Conservation (phyloP, 2,888 invertebrate genomes). For the Zootermopsis nevadensis region DNA sequence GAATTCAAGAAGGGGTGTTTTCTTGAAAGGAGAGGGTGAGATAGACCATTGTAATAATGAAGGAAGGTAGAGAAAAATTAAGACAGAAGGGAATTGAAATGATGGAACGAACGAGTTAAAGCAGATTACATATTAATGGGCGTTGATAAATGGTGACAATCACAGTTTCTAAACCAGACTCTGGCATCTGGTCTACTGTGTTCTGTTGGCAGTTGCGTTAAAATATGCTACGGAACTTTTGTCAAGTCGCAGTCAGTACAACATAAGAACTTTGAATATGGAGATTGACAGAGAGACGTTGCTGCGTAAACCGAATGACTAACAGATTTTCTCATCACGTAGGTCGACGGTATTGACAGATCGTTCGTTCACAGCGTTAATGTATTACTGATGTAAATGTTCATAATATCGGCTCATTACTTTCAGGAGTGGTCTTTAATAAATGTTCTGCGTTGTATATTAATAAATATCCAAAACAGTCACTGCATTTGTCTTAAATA, state of each 20-base stretch:
- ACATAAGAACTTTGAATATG: neutral
- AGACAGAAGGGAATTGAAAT: neutral
- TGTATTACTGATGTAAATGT: neutral
- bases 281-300: neutral
- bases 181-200: neutral
- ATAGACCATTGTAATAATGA: conserved; percentile 18
- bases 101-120: conserved; percentile 1
- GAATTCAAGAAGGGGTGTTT: neutral
- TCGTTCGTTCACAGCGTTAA: neutral
- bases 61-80: neutral
- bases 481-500: too few species aligned
- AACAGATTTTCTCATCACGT: neutral
- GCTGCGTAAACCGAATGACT: neutral
- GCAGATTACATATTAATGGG: conserved; percentile 27
- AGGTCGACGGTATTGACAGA: neutral
- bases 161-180: neutral
- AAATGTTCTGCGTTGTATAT: neutral
- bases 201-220: neutral
- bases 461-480: too few species aligned
- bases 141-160: conserved; percentile 21
- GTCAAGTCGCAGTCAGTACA: neutral
- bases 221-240: conserved; percentile 8
- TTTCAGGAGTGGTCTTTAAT: neutral
- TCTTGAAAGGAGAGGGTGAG: neutral
- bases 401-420: neutral